These are phyloP conservation scores for Galerucella calmariensis DNA, from an alignment of 2,888 invertebrate species.

Conservation along the genomic window DNA sequence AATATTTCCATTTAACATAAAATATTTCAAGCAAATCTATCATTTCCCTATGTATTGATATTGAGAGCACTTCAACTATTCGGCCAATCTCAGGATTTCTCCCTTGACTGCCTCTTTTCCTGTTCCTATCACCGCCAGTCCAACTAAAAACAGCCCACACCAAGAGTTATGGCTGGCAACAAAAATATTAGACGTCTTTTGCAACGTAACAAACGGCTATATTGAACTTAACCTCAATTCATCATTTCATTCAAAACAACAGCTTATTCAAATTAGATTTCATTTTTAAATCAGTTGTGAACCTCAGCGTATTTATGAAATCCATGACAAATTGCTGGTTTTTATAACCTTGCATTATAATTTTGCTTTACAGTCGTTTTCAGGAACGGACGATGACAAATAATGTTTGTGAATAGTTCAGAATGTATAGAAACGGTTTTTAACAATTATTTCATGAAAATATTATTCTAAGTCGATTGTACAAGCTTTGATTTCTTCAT, in stretches of 20 bases:
- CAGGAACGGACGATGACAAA: neutral
- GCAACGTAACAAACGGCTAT: slow-evolving; percentile 53
- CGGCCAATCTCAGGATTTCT: slow-evolving; percentile 18
- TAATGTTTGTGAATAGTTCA: too few species aligned
- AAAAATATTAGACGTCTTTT: slow-evolving; percentile 44
- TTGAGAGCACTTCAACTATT: slow-evolving; percentile 16
- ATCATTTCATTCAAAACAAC: slow-evolving; percentile 53
- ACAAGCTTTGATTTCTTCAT: too few species aligned
- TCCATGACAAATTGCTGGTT: slow-evolving; percentile 38
- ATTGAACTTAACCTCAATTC: slow-evolving; percentile 57
- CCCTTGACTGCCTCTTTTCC: slow-evolving; percentile 28
- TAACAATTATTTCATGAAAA: neutral
- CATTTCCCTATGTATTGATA: neutral
- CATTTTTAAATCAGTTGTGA: slow-evolving; percentile 43
- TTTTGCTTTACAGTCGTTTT: neutral
- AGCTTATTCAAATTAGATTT: slow-evolving; percentile 55
- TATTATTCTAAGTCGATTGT: too few species aligned
- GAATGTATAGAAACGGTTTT: too few species aligned
- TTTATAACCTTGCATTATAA: slow-evolving; percentile 21
- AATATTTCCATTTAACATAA: neutral
- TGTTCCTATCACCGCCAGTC: slow-evolving; percentile 36
- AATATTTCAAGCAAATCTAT: neutral
- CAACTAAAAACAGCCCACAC: slow-evolving; percentile 31
- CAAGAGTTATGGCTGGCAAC: slow-evolving; percentile 39
- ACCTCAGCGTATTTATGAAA: slow-evolving; percentile 26